Evolutionary conservation across 2,888 invertebrate genomes (phyloP).

Genomic region (Priocnemis perturbator): DNA sequence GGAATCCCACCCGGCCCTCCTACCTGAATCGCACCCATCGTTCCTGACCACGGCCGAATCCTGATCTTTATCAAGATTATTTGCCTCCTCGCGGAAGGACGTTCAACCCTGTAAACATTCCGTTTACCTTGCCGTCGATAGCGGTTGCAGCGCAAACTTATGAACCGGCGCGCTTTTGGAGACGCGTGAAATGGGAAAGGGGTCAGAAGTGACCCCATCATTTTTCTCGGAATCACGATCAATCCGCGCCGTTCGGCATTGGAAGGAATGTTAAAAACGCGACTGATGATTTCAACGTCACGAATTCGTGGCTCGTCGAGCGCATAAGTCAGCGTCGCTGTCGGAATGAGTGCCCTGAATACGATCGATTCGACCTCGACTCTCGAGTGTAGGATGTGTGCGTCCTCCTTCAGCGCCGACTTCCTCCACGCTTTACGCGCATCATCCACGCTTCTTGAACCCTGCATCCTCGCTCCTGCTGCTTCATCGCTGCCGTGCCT

Average conservation of each 20-base stretch:
- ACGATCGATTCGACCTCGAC: constrained; percentile 20
- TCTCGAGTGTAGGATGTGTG: constrained; percentile 12
- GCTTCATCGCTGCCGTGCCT: no score
- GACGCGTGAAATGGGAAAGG: constrained; percentile 4
- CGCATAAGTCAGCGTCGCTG: constrained; percentile 23
- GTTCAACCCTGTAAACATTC: constrained; percentile 1
- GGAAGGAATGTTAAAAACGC: background rate
- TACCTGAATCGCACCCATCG: background rate
- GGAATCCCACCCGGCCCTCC: background rate
- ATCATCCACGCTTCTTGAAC: constrained; percentile 5
- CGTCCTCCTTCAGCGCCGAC: no score
- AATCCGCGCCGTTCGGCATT: background rate
- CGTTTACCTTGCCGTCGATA: background rate
- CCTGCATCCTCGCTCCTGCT: background rate
- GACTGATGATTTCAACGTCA: no score
- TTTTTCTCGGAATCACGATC: no score
- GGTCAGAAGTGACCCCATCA: no score
- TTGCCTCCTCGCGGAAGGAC: constrained; percentile 7
- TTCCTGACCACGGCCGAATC: background rate
- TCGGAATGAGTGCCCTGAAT: constrained; percentile 31
- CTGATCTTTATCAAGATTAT: constrained; percentile 6
- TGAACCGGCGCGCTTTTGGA: background rate
- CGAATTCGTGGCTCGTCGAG: constrained; percentile 5
- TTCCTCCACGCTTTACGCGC: no score
- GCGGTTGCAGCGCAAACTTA: constrained; percentile 10